Evolutionary conservation across 2,797 vertebrate species (phyloP).

Genomic region (Mus caroli): DNA sequence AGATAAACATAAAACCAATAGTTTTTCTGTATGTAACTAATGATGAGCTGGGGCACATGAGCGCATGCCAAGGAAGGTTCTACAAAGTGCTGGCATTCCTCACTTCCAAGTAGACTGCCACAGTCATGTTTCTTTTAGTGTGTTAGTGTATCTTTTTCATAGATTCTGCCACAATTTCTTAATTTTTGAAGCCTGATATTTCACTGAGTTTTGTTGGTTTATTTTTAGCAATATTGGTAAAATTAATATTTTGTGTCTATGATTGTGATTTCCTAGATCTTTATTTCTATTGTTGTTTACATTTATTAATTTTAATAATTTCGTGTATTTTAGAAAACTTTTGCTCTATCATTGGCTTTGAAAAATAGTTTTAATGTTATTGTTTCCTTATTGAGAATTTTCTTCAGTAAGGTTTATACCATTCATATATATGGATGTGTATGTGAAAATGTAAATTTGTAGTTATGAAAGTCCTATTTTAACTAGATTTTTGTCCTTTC

Average conservation of each 20-base stretch:
- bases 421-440: background rate
- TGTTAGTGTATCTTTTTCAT: background rate
- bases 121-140: background rate
- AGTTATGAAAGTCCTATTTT: background rate
- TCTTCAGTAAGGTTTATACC: background rate
- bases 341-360: background rate
- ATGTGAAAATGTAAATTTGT: background rate
- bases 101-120: background rate
- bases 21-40: background rate
- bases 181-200: background rate
- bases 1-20: background rate
- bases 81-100: background rate
- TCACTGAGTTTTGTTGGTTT: background rate
- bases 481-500: background rate
- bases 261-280: background rate
- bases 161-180: background rate
- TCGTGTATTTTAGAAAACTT: background rate
- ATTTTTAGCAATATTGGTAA: background rate
- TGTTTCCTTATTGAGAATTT: background rate
- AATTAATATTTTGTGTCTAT: background rate
- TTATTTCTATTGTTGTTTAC: constrained; percentile 26
- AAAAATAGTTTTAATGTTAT: background rate
- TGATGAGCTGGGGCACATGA: background rate
- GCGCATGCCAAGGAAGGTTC: background rate
- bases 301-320: background rate